Percentiles rank a stretch among this genome's conserved stretches.
These are phyloP conservation scores for Octodonta nipae DNA, from an alignment of 2,888 invertebrate species.

Conservation along the genomic window DNA sequence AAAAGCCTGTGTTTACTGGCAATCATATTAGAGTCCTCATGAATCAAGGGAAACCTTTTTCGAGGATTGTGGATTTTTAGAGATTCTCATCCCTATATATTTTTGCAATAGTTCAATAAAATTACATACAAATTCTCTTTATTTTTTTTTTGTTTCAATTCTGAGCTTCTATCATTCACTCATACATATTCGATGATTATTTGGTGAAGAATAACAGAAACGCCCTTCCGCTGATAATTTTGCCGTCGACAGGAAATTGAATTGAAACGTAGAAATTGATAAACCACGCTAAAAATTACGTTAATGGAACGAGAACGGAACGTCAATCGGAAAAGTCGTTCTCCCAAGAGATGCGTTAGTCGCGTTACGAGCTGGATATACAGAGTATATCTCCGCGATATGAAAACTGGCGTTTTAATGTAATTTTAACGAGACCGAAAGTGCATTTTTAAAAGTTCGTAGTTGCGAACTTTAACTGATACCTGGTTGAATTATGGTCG, in stretches of 20 bases:
- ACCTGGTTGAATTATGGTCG: conserved; percentile 7
- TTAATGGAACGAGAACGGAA: conserved; percentile 25
- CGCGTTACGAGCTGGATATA: conserved; percentile 20
- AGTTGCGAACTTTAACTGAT: conserved; percentile 8
- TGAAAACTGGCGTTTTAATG: conserved; percentile 33
- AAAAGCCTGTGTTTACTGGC: too few relatives aligned
- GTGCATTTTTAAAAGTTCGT: conserved; percentile 14
- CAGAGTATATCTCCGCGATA: conserved; percentile 24
- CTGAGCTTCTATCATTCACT: too few relatives aligned
- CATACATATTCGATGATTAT: too few relatives aligned
- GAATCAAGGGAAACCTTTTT: too few relatives aligned
- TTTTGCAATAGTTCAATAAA: too few relatives aligned
- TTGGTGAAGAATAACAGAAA: too few relatives aligned
- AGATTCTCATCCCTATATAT: too few relatives aligned
- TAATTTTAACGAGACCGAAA: conserved; percentile 31
- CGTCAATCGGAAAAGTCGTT: conserved; percentile 25
- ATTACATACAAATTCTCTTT: too few relatives aligned
- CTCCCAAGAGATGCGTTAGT: conserved; percentile 23
- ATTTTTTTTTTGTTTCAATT: too few relatives aligned
- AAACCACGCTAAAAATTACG: conserved; percentile 33
- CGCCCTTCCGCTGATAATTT: too few relatives aligned
- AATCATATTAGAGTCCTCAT: too few relatives aligned
- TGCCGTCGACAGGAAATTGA: conserved; percentile 28
- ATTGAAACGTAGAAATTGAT: conserved; percentile 30
- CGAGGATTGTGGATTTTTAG: too few relatives aligned